phyloP scores from a whole-genome alignment of 2,888 invertebrate genomes.

The Thysanoteuthis rhombus region DNA sequence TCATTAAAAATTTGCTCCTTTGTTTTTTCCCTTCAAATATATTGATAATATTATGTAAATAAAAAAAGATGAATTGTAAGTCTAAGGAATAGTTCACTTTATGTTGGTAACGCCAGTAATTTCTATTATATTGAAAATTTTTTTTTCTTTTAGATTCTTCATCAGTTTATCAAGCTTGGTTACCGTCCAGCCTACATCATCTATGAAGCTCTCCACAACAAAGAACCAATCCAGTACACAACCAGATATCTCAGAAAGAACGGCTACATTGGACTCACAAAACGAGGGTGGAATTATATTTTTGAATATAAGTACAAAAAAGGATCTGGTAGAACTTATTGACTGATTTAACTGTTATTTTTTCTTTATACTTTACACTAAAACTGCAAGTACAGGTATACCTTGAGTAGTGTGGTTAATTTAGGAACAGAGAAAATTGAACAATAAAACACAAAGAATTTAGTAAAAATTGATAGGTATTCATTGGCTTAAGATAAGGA shows the following conservation, averaged over 20 bases:
- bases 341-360: no score
- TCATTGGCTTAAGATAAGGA: no score
- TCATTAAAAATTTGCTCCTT: not conserved
- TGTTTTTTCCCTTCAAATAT: not conserved
- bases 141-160: constrained; percentile 46
- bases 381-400: no score
- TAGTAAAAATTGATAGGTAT: no score
- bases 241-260: constrained; percentile 38
- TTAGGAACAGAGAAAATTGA: no score
- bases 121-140: not conserved
- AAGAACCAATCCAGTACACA: constrained; percentile 40
- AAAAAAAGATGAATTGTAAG: not conserved
- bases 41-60: not conserved
- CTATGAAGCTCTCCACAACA: constrained; percentile 52
- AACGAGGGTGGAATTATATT: constrained; percentile 54
- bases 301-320: constrained; percentile 40
- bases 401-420: no score
- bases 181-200: constrained; percentile 55
- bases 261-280: constrained; percentile 45
- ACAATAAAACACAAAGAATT: no score
- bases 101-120: not conserved
- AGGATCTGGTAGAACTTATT: not conserved
- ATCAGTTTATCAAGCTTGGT: constrained; percentile 48
- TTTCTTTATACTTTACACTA: no score
- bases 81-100: not conserved